phyloP scores from a whole-genome alignment of 1,140 invertebrate species.

The Contarinia nasturtii region DNA sequence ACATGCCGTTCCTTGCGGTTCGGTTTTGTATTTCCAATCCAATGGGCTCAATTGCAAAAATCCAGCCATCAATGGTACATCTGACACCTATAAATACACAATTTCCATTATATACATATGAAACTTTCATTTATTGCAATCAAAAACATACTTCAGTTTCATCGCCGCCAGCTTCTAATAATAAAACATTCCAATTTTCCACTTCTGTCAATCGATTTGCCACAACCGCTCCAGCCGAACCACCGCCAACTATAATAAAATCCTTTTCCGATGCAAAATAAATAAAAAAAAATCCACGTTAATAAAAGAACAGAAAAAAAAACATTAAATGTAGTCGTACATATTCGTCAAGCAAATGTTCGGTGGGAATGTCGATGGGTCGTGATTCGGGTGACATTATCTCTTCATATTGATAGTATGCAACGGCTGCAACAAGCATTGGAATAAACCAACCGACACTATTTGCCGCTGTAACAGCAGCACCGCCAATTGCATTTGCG shows the following conservation, averaged over 20 bases:
- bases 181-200: conserved; percentile 60
- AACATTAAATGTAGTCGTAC: too few species aligned
- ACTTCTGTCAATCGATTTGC: conserved; percentile 67
- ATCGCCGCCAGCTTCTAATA: conserved; percentile 79
- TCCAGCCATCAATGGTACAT: conserved; percentile 69
- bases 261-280: too few species aligned
- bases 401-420: conserved; percentile 64
- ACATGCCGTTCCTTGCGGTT: conserved; percentile 64
- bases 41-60: conserved; percentile 71
- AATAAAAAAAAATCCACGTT: conserved; percentile 39
- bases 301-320: conserved; percentile 51
- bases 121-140: too few species aligned
- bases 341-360: conserved; percentile 41
- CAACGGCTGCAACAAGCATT: conserved; percentile 53
- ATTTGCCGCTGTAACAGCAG: conserved; percentile 30
- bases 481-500: conserved; percentile 32
- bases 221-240: conserved; percentile 80
- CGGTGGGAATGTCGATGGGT: conserved; percentile 42
- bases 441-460: conserved; percentile 51
- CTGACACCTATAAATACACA: conserved; percentile 26
- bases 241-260: conserved; percentile 81
- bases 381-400: conserved; percentile 54
- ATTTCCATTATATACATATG: too few species aligned
- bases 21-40: conserved; percentile 86
- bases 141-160: conserved; percentile 63